A percentile compares a stretch with the other conserved stretches of the same genome.
Conservation (phyloP, 1,140 invertebrate genomes). For the Calephelis virginiensis region DNA sequence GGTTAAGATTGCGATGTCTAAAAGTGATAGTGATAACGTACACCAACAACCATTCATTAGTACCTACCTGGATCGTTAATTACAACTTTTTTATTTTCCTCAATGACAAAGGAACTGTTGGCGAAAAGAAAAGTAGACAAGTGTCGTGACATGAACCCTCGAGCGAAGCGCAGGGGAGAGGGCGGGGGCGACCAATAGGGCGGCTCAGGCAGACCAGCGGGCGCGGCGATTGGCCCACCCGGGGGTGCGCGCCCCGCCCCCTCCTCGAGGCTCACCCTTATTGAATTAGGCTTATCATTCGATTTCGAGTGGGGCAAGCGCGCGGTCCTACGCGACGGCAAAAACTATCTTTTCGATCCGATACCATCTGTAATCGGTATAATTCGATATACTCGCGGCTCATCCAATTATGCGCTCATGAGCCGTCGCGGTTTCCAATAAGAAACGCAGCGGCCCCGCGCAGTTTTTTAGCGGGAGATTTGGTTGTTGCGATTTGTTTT, state of each 20-base stretch:
- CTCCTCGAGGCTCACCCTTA: conserved; percentile 73
- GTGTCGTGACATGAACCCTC: conserved; percentile 75
- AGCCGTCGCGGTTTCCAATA: conserved; percentile 49
- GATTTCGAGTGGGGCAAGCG: conserved; percentile 78
- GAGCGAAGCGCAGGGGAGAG: conserved; percentile 42
- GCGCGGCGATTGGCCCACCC: conserved; percentile 60
- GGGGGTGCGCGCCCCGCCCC: conserved; percentile 70
- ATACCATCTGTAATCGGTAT: conserved; percentile 74
- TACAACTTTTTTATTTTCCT: conserved; percentile 78
- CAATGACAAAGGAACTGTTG: conserved; percentile 78
- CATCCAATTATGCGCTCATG: conserved; percentile 75
- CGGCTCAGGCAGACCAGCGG: conserved; percentile 35
- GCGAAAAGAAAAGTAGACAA: conserved; percentile 78
- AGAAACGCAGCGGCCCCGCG: conserved; percentile 54
- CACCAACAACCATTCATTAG: conserved; percentile 63
- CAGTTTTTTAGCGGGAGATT: conserved; percentile 37
- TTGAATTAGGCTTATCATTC: conserved; percentile 80
- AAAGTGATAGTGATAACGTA: conserved; percentile 42
- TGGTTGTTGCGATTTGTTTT: conserved; percentile 24
- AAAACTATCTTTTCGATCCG: conserved; percentile 64
- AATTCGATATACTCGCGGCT: conserved; percentile 72
- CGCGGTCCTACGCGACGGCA: conserved; percentile 67
- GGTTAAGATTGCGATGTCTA: background rate
- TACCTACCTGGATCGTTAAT: conserved; percentile 77
- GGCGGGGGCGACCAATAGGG: conserved; percentile 53